Evolutionary conservation across 2,888 invertebrate species (phyloP).

Genomic region (Arge pagana): DNA sequence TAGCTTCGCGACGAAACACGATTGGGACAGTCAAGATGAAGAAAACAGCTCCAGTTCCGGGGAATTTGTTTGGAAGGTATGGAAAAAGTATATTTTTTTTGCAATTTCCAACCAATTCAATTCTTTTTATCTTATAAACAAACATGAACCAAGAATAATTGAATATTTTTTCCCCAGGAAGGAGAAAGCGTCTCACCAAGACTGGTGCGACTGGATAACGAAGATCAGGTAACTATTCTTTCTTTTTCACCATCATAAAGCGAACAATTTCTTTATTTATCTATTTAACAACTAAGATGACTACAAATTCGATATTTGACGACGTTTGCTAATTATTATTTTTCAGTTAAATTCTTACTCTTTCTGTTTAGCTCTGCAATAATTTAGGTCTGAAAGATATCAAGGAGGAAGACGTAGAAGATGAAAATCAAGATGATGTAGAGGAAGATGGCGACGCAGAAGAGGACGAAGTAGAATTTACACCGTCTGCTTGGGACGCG

Average conservation of each 20-base stretch:
- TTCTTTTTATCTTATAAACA: background rate
- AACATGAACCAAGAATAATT: background rate
- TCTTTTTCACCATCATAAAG: too few relatives aligned
- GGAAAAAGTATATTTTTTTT: conserved; percentile 24
- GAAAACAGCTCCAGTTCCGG: conserved; percentile 76
- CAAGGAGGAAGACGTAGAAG: conserved; percentile 41
- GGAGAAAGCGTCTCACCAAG: conserved; percentile 16
- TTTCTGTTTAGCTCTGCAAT: conserved; percentile 7
- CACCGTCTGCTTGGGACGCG: conserved; percentile 82
- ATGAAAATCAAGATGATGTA: conserved; percentile 40
- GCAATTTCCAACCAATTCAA: conserved; percentile 15
- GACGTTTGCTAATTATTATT: too few relatives aligned
- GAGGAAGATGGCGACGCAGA: conserved; percentile 65
- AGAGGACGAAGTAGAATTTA: conserved; percentile 70
- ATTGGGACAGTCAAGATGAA: conserved; percentile 69
- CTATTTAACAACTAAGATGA: background rate
- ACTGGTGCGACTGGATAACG: background rate
- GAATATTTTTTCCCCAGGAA: conserved; percentile 4
- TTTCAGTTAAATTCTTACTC: background rate
- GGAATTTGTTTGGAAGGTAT: conserved; percentile 80
- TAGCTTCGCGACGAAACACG: conserved; percentile 63
- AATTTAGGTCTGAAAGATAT: conserved; percentile 43
- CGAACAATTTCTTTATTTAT: too few relatives aligned
- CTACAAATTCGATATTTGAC: background rate
- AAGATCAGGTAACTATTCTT: conserved; percentile 1